Conservation (phyloP, 2,113 vertebrate genomes). For the Crotalus horridus region DNA sequence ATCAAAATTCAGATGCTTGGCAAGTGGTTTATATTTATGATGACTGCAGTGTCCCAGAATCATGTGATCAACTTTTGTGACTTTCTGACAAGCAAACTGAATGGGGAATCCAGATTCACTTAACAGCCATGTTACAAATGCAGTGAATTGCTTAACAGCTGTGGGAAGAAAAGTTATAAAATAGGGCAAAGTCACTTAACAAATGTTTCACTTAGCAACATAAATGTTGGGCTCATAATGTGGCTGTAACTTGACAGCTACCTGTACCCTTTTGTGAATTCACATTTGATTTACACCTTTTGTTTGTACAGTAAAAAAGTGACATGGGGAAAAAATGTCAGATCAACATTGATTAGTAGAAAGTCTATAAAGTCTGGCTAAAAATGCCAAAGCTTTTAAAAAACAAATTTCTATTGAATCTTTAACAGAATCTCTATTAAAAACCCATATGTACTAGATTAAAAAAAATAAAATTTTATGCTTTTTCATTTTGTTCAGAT, state of each 20-base stretch:
- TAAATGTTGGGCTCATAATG: not conserved
- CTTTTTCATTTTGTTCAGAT: not conserved
- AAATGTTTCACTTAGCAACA: not conserved
- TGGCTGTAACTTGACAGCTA: not conserved
- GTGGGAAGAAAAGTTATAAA: not conserved
- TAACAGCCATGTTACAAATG: not conserved
- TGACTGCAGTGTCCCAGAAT: too few relatives aligned
- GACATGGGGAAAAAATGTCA: rapidly evolving
- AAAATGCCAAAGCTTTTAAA: not conserved
- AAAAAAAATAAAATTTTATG: not conserved
- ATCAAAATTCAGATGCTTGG: too few relatives aligned
- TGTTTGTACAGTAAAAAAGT: not conserved
- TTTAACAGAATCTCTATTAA: not conserved
- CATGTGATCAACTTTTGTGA: too few relatives aligned
- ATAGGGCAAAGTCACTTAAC: not conserved
- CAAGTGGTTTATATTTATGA: too few relatives aligned
- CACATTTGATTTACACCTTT: not conserved
- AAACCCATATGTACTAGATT: not conserved
- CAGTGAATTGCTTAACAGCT: not conserved
- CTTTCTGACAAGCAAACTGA: too few relatives aligned
- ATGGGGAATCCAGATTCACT: not conserved
- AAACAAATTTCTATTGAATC: not conserved
- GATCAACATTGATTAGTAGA: not conserved
- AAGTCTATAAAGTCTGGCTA: not conserved
- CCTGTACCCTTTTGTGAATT: not conserved